Evolutionary conservation across 2,888 invertebrate species (phyloP).

Genomic region (Microctonus hyperodae): DNA sequence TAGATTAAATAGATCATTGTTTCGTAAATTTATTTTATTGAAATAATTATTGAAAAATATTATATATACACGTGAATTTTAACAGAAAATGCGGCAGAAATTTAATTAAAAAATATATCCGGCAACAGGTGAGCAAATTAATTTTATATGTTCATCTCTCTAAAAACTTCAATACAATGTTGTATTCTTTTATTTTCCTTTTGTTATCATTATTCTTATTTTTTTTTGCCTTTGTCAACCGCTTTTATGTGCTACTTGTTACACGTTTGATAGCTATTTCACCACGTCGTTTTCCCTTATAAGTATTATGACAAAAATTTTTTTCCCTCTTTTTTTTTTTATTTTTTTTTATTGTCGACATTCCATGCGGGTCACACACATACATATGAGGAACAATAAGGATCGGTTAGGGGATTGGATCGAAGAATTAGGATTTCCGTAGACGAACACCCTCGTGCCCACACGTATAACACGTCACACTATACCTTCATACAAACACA

Average conservation of each 20-base stretch:
- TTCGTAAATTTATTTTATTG: no score
- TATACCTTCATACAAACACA: no score
- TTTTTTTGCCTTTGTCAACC: background rate
- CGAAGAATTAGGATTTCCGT: conserved; percentile 11
- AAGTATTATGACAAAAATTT: background rate
- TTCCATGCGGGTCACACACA: background rate
- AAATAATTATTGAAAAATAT: no score
- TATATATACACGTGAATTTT: no score
- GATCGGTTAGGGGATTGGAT: conserved; percentile 8
- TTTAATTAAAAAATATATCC: background rate
- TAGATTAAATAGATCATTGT: no score
- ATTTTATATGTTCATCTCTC: no score
- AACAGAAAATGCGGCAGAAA: background rate
- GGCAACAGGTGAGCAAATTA: conserved; percentile 17
- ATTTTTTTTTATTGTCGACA: background rate
- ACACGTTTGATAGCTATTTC: background rate
- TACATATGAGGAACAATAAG: background rate
- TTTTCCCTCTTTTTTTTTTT: background rate
- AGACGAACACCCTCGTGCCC: background rate
- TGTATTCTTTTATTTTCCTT: background rate
- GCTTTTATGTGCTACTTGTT: conserved; percentile 10
- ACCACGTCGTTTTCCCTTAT: background rate
- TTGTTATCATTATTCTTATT: background rate
- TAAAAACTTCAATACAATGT: no score
- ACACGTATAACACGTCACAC: background rate